A percentile compares a stretch with the other conserved stretches of the same genome.
phyloP scores from a whole-genome alignment of 2,888 invertebrate species.

The Pachliopta kotzebuea region DNA sequence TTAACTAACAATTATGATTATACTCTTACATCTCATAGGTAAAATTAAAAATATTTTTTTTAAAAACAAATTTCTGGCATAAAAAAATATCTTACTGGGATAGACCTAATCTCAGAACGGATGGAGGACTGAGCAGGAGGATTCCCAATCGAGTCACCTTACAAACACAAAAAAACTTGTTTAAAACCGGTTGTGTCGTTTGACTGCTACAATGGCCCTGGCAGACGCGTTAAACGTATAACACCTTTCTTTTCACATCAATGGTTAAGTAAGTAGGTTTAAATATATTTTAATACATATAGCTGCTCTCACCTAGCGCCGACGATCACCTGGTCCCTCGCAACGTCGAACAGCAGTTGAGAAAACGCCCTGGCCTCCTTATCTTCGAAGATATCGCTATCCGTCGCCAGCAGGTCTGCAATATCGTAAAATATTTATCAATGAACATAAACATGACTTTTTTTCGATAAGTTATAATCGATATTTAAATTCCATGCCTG shows the following conservation, averaged over 20 bases:
- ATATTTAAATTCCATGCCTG: slow-evolving; percentile 5
- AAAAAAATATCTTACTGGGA: too few species aligned
- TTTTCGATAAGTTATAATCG: not conserved
- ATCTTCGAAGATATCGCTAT: slow-evolving; percentile 85
- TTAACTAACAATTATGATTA: too few species aligned
- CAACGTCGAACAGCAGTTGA: slow-evolving; percentile 92
- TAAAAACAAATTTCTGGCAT: too few species aligned
- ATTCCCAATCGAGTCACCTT: too few species aligned
- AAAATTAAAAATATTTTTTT: too few species aligned
- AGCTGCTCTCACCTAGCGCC: slow-evolving; percentile 88
- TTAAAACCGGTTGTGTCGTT: not conserved
- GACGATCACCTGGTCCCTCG: slow-evolving; percentile 92
- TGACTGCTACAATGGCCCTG: not conserved
- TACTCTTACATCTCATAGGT: too few species aligned
- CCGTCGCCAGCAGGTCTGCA: slow-evolving; percentile 85
- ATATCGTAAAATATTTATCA: slow-evolving; percentile 37
- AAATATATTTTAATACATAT: not conserved
- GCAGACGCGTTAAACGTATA: not conserved
- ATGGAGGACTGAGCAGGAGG: too few species aligned
- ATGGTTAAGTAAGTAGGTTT: not conserved
- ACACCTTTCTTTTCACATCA: not conserved
- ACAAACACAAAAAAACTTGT: too few species aligned
- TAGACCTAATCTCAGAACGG: too few species aligned
- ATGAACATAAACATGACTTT: slow-evolving; percentile 9
- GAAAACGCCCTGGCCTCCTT: slow-evolving; percentile 88